phyloP scores from a whole-genome alignment of 1,140 invertebrate species.

The Diprion similis region DNA sequence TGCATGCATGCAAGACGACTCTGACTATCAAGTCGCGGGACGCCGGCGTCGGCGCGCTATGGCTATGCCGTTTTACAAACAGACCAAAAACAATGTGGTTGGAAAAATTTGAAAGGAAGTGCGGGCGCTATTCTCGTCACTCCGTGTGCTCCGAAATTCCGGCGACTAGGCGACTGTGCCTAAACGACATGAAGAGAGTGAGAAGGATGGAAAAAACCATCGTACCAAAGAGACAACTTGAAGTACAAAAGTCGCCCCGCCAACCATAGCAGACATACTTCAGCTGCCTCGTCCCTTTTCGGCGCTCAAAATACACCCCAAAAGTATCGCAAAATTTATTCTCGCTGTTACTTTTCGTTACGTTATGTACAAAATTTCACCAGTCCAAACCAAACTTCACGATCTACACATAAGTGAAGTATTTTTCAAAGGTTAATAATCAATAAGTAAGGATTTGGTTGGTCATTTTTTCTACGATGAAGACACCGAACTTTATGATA shows the following conservation, averaged over 20 bases:
- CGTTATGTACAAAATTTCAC: too few relatives aligned
- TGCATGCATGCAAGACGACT: constrained; percentile 1
- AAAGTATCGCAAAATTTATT: not conserved
- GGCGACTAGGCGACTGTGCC: not conserved
- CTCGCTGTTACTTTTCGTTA: too few relatives aligned
- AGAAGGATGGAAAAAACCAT: not conserved
- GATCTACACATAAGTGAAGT: too few relatives aligned
- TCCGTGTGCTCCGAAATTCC: constrained; percentile 6
- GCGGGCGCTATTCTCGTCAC: not conserved
- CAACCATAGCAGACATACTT: not conserved
- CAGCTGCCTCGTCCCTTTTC: not conserved
- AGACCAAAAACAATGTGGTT: not conserved
- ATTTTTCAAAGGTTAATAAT: too few relatives aligned
- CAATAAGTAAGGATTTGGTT: too few relatives aligned
- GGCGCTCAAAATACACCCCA: not conserved
- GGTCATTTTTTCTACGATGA: too few relatives aligned
- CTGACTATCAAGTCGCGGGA: not conserved
- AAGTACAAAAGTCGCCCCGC: not conserved
- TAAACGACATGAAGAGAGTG: too few relatives aligned
- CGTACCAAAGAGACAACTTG: not conserved
- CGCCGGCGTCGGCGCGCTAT: not conserved
- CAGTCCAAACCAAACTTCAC: too few relatives aligned
- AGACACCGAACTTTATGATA: too few relatives aligned
- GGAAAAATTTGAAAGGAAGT: constrained; percentile 1
- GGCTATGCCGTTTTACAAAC: not conserved